phyloP scores from a whole-genome alignment of 2,888 invertebrate genomes.

The Dryadula phaetusa region DNA sequence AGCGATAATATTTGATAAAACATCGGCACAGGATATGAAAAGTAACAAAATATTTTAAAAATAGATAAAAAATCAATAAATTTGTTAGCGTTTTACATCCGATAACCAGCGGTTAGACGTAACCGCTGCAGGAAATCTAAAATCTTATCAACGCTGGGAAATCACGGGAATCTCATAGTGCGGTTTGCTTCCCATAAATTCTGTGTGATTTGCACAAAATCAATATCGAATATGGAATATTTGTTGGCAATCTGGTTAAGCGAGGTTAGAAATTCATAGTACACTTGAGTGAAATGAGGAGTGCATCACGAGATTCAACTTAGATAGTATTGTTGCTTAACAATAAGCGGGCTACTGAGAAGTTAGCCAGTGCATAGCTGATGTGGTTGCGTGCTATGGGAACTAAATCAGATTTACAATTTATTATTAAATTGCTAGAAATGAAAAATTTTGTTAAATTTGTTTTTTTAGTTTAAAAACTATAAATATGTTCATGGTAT shows the following conservation, averaged over 20 bases:
- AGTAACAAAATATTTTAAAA: not conserved
- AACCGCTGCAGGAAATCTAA: slow-evolving; percentile 78
- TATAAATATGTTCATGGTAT: too few species aligned
- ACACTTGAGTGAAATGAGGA: slow-evolving; percentile 72
- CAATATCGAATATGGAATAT: slow-evolving; percentile 73
- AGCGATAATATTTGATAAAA: too few species aligned
- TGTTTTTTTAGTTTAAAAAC: not conserved
- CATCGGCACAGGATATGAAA: too few species aligned
- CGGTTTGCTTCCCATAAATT: slow-evolving; percentile 77
- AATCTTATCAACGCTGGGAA: slow-evolving; percentile 75
- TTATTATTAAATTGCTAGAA: slow-evolving; percentile 63
- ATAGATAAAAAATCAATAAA: slow-evolving; percentile 71
- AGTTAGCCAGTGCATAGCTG: slow-evolving; percentile 64
- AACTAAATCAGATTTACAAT: slow-evolving; percentile 75
- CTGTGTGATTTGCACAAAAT: slow-evolving; percentile 77
- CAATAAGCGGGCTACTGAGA: slow-evolving; percentile 69
- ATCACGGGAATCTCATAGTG: slow-evolving; percentile 75
- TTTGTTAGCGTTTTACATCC: slow-evolving; percentile 68
- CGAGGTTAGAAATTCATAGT: slow-evolving; percentile 56
- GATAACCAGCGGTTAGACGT: slow-evolving; percentile 77
- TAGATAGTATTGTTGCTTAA: slow-evolving; percentile 77
- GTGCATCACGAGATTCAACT: slow-evolving; percentile 71
- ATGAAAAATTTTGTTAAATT: slow-evolving; percentile 32
- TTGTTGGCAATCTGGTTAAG: slow-evolving; percentile 64
- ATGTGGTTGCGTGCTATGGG: slow-evolving; percentile 77